Percentiles rank a stretch among this genome's conserved stretches.
These are phyloP conservation scores for Metaphire vulgaris DNA, from an alignment of 1,140 invertebrate species.

Conservation along the genomic window DNA sequence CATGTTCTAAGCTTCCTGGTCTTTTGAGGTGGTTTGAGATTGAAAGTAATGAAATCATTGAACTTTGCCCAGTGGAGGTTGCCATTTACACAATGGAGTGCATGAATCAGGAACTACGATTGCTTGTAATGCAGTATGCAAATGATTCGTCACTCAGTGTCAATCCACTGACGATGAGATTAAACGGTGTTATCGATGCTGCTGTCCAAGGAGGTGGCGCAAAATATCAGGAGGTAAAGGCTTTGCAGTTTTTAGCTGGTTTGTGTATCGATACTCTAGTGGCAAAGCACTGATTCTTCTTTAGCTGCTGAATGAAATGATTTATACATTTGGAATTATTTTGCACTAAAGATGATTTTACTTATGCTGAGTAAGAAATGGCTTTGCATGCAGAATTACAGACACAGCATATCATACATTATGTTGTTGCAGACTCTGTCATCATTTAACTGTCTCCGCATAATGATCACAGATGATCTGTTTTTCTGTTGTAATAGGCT, in stretches of 20 bases:
- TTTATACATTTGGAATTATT: no score
- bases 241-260: no score
- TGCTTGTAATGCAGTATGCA: slow-evolving; percentile 30
- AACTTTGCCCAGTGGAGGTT: slow-evolving; percentile 38
- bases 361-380: no score
- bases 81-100: slow-evolving; percentile 41
- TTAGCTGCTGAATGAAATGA: not conserved
- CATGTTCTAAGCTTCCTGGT: slow-evolving; percentile 42
- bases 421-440: no score
- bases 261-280: not conserved
- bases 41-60: slow-evolving; percentile 27
- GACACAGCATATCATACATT: no score
- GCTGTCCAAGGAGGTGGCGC: slow-evolving; percentile 44
- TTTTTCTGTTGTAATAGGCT: slow-evolving; percentile 36
- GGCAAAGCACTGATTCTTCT: not conserved
- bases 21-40: slow-evolving; percentile 49
- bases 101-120: slow-evolving; percentile 38
- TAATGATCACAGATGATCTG: no score
- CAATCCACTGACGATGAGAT: slow-evolving; percentile 82
- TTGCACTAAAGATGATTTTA: no score
- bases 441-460: no score
- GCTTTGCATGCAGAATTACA: no score
- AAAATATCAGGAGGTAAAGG: slow-evolving; percentile 44
- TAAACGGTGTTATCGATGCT: slow-evolving; percentile 53
- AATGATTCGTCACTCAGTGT: slow-evolving; percentile 52